Base-by-base conservation (phyloP, 2,113 vertebrate genomes). In the Pangasianodon gigas region DNA sequence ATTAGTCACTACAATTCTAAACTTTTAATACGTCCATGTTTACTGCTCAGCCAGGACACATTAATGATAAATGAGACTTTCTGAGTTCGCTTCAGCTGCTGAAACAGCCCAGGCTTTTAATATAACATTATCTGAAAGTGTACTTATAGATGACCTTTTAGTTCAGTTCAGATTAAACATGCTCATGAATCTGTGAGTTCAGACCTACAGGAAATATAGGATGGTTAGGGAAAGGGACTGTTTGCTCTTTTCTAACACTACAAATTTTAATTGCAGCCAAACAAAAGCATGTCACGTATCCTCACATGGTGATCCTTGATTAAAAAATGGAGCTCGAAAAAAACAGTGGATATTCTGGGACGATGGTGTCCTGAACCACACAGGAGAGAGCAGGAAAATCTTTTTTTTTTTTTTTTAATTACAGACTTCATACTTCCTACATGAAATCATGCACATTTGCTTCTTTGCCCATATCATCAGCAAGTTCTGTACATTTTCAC, bases 1-100 rank as follows among this genome's bases (percentile, higher is more conserved):
- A 84, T 89, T 89, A 71, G 62, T 74, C 80, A 71, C 32, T 37
- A 74, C 65, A 74, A 58, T 74, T 74, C n/a, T 71, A 84, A 46
- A 84, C 81, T 46, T 41, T 58, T 48, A 77, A 48, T 74, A 44
- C 19, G 32, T 74, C 2, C 37, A 24, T 85, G 37, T 77, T 14
- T 77, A 77, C 56, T 65, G 29, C 44, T 77, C 69, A 65, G 32
- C 5, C 71, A 65, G 69, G 82, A 77, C 32, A 44, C n/a, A 75
- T 84, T 14, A 79, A 79, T 85, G 58, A 89, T 85, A 41, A 65
- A 51, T 26, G 44, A 79, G 54, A 32, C 41, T 37, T 77, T 77
- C 26, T 71, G 9, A 62, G 69, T 41, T 60, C 41, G 16, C 41
- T 56, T 16, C 19, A 44, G 65, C 67, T 41, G n/a, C 26, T n/a